phyloP scores from a whole-genome alignment of 1,140 invertebrate genomes.

The Phenacoccus solenopsis region DNA sequence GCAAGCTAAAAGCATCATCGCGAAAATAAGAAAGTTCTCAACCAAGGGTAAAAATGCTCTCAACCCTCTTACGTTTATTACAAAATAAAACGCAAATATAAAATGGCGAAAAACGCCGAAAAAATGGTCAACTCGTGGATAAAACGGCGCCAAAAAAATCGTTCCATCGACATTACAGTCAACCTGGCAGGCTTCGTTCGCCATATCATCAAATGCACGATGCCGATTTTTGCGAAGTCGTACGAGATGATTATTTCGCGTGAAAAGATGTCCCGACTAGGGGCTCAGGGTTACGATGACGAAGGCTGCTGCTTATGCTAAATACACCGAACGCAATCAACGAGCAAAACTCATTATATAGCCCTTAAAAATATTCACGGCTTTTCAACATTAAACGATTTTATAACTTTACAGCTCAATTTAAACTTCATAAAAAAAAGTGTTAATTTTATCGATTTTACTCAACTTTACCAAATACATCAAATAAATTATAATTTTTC shows the following conservation, averaged over 20 bases:
- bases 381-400: background rate
- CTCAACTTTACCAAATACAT: background rate
- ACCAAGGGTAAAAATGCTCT: background rate
- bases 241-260: too few species aligned
- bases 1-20: too few species aligned
- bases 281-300: too few species aligned
- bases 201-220: too few species aligned
- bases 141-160: conserved; percentile 1
- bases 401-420: background rate
- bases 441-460: background rate
- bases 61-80: conserved; percentile 1
- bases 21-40: background rate
- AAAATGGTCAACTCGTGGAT: background rate
- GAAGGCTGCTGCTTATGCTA: too few species aligned
- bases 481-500: background rate
- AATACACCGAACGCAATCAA: too few species aligned
- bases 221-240: too few species aligned
- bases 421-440: conserved; percentile 1
- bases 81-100: background rate
- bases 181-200: too few species aligned
- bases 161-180: too few species aligned
- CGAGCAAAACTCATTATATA: background rate
- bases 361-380: background rate
- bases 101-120: background rate
- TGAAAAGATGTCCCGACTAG: too few species aligned